Base-by-base conservation (phyloP, 2,113 vertebrate species). In the Tapirus terrestris region DNA sequence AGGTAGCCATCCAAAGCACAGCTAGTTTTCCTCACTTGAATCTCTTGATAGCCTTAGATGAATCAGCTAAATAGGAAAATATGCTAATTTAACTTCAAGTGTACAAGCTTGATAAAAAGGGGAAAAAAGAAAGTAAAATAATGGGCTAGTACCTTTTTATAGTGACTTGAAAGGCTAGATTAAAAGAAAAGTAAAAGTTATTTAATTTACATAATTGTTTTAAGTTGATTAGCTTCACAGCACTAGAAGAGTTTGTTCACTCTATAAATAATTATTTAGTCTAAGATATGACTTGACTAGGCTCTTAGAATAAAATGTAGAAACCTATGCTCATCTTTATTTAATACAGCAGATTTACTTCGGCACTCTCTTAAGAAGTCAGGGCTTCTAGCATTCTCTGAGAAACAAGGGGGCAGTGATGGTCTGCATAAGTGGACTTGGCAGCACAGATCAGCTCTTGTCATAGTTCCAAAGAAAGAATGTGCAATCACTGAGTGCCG, bases 381-480 rank as follows among this genome's bases (percentile, higher is more conserved):
- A 79, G 45, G 72, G 58, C 63, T 51, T 76, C 58, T 61, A 48
- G 45, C 72, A 80, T 77, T 93, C 86, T 91, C 63, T 84, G 67
- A 77, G 95, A 93, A 97, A 96, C 89, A 92, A 98, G 96, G 89
- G 76, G 92, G 45, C 92, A 73, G 92, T 80, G 94, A 83, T 75
- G 58, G 68, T 67, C 89, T 92, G 91, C 45, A 2, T 93, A 95
- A 93, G 70, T 76, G 82, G 33, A 81, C 85, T 25, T 94, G 84
- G 93, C 85, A 93, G 97, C 68, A 27, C 89, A 65, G 83, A 97
- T 95, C 94, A 89, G 89, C 83, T 83, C 92, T 96, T 96, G 96
- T 97, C 77, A 60, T 53, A 65, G 95, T 75, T 95, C 61, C 17
- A 5, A 43, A 80, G 86, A 60, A 94, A 95, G 94, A 87, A 94